phyloP scores from a whole-genome alignment of 2,113 vertebrate species.

The Melierax canorus region DNA sequence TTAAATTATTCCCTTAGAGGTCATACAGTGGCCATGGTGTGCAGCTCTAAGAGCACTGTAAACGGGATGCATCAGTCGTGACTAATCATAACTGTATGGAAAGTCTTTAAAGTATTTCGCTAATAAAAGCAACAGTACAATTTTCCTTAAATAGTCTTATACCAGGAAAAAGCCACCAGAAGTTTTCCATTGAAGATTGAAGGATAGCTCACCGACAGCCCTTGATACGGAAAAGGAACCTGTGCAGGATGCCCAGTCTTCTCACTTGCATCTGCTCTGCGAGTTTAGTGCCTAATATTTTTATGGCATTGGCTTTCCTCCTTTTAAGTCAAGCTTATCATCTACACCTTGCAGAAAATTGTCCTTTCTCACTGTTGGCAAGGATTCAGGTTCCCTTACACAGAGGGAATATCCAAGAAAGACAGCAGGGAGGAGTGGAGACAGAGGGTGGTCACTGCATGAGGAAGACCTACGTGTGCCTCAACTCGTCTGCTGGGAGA shows the following conservation, averaged over 20 bases:
- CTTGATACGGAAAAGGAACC: background rate
- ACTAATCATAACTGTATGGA: background rate
- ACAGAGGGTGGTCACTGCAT: background rate
- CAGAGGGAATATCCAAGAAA: background rate
- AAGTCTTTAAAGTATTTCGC: background rate
- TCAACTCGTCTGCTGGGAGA: background rate
- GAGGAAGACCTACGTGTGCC: background rate
- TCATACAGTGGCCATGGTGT: background rate
- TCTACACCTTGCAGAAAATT: background rate
- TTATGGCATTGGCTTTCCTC: background rate
- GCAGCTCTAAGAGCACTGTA: background rate
- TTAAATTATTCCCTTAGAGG: background rate
- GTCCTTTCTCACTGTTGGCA: background rate
- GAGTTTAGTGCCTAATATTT: background rate
- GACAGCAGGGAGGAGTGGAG: background rate
- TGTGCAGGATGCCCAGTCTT: background rate
- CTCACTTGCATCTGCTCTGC: background rate
- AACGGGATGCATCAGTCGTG: background rate
- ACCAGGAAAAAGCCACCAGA: background rate
- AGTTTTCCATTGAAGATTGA: background rate
- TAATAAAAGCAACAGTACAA: background rate
- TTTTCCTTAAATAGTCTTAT: constrained; percentile 7
- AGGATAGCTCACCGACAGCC: background rate
- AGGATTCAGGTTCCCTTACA: background rate
- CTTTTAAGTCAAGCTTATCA: background rate